Percentiles rank a stretch among this genome's conserved stretches.
phyloP scores from a whole-genome alignment of 2,797 vertebrate species.

The Hypotaenidia philippensis region DNA sequence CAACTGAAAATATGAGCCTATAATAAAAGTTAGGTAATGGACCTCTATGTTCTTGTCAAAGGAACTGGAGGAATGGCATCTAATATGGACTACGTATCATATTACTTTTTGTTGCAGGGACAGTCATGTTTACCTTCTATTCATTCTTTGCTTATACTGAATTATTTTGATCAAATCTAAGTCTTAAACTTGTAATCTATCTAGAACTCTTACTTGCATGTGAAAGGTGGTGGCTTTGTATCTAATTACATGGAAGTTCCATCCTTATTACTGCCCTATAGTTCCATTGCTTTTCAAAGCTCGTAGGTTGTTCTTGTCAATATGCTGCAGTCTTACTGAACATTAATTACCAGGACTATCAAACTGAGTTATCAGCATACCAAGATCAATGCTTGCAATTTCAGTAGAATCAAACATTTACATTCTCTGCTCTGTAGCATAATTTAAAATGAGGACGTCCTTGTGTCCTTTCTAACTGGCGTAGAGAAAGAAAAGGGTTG shows the following conservation, averaged over 20 bases:
- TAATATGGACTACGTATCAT: not conserved
- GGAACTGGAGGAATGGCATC: not conserved
- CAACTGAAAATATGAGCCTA: not conserved
- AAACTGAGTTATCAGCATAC: not conserved
- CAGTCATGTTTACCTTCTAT: not conserved
- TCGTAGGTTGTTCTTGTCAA: not conserved
- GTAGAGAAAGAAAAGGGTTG: not conserved
- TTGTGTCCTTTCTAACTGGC: not conserved
- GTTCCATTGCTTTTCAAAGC: not conserved
- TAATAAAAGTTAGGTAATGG: not conserved
- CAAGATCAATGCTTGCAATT: slow-evolving; percentile 22
- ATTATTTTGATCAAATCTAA: not conserved
- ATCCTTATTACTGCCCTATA: not conserved
- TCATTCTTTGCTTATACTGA: not conserved
- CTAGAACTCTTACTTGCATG: not conserved
- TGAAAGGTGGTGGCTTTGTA: not conserved
- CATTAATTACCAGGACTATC: not conserved
- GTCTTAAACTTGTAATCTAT: not conserved
- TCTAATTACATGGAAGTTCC: not conserved
- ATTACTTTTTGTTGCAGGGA: not conserved
- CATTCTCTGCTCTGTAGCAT: not conserved
- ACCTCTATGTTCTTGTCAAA: not conserved
- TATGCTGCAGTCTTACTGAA: not conserved
- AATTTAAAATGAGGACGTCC: slow-evolving; percentile 23
- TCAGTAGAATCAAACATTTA: slow-evolving; percentile 15